These are phyloP conservation scores for Globia sparganii DNA, from an alignment of 2,888 invertebrate genomes.

Conservation along the genomic window DNA sequence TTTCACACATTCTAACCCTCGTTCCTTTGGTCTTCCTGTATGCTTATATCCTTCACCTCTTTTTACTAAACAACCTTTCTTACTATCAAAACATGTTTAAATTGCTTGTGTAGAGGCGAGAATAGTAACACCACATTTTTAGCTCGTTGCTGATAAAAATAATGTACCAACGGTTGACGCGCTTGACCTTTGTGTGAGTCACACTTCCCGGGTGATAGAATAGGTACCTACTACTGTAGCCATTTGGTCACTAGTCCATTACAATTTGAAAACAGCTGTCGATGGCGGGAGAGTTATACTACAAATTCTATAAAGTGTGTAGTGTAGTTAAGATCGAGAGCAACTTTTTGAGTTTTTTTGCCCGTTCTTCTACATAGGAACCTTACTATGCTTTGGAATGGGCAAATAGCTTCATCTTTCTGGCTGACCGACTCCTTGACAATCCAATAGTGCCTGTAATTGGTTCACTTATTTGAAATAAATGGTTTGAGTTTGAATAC, in stretches of 20 bases:
- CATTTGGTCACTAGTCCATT: background rate
- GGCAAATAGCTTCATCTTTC: background rate
- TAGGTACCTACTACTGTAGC: background rate
- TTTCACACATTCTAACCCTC: background rate
- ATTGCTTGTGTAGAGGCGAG: conserved; percentile 7
- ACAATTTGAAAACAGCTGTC: background rate
- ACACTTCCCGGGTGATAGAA: conserved; percentile 14
- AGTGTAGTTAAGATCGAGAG: background rate
- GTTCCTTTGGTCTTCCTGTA: too few species aligned
- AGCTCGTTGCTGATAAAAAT: conserved; percentile 40
- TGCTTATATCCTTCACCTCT: too few species aligned
- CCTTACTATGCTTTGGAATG: background rate
- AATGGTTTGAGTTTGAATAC: background rate
- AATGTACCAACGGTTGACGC: conserved; percentile 31
- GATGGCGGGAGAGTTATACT: background rate
- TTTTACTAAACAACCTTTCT: background rate
- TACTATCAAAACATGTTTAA: background rate
- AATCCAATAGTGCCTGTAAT: background rate
- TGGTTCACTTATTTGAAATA: background rate
- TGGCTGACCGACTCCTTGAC: background rate
- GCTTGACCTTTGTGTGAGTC: conserved; percentile 50
- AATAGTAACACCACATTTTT: conserved; percentile 27
- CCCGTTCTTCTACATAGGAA: background rate
- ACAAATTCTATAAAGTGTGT: background rate
- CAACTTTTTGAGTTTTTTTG: background rate